Conservation (phyloP, 2,113 vertebrate genomes). For the Jaculus jaculus region DNA sequence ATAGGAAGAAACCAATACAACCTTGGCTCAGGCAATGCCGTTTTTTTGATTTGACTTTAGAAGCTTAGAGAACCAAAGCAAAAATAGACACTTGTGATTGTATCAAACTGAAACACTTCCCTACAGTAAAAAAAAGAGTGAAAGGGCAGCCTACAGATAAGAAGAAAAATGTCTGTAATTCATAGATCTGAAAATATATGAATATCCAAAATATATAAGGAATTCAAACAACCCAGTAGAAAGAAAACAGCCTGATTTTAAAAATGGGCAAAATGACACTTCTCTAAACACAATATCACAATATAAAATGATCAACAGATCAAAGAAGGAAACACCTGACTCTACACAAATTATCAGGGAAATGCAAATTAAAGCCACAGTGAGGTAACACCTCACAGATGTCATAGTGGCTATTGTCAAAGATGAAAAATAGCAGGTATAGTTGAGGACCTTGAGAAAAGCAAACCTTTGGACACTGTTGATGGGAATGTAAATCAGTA, state of each 20-base stretch:
- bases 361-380: not conserved
- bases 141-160: not conserved
- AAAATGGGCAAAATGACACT: not conserved
- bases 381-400: not conserved
- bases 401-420: not conserved
- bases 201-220: not conserved
- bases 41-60: not conserved
- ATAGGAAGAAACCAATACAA: not conserved
- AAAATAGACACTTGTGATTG: not conserved
- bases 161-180: not conserved
- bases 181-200: not conserved
- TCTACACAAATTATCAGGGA: not conserved
- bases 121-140: not conserved
- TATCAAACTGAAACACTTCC: not conserved
- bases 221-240: not conserved
- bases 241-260: not conserved
- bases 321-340: not conserved
- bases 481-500: not conserved
- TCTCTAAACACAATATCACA: not conserved
- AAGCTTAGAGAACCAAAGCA: not conserved
- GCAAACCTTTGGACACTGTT: not conserved
- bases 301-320: not conserved
- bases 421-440: not conserved
- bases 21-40: not conserved
- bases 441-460: not conserved